phyloP scores from a whole-genome alignment of 2,888 invertebrate species.

The Lasioglossum vierecki region DNA sequence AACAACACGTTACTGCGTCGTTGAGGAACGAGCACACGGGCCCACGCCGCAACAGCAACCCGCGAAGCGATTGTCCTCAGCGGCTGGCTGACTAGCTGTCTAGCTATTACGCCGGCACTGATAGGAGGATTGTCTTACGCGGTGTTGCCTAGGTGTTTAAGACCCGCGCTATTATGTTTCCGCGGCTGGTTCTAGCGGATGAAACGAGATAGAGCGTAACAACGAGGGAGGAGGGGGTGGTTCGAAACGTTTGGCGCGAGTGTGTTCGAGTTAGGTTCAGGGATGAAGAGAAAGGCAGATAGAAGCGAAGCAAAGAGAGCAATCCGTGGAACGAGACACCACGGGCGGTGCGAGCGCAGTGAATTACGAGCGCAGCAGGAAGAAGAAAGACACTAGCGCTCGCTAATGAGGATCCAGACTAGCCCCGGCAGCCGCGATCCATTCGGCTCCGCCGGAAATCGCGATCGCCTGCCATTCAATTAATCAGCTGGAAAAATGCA shows the following conservation, averaged over 20 bases:
- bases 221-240: not conserved
- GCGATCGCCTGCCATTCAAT: conserved; percentile 10
- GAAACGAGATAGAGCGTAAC: conserved; percentile 23
- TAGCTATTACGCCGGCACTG: conserved; percentile 74
- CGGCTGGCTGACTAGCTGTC: conserved; percentile 68
- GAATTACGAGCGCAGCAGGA: conserved; percentile 40
- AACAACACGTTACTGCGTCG: conserved; percentile 37
- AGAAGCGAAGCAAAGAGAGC: conserved; percentile 52
- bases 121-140: conserved; percentile 75
- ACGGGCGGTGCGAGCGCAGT: conserved; percentile 48
- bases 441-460: conserved; percentile 39
- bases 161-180: conserved; percentile 70
- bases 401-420: conserved; percentile 60
- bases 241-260: not conserved
- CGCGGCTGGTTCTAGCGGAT: conserved; percentile 20
- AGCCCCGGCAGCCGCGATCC: conserved; percentile 38
- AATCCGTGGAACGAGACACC: conserved; percentile 54
- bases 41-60: conserved; percentile 63
- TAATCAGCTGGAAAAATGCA: not conserved
- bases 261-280: not conserved
- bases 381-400: conserved; percentile 59
- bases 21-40: conserved; percentile 59
- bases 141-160: conserved; percentile 70
- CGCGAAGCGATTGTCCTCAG: conserved; percentile 72
- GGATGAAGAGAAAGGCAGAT: conserved; percentile 40